phyloP scores from a whole-genome alignment of 1,140 invertebrate genomes.

The Drosophila grimshawi region DNA sequence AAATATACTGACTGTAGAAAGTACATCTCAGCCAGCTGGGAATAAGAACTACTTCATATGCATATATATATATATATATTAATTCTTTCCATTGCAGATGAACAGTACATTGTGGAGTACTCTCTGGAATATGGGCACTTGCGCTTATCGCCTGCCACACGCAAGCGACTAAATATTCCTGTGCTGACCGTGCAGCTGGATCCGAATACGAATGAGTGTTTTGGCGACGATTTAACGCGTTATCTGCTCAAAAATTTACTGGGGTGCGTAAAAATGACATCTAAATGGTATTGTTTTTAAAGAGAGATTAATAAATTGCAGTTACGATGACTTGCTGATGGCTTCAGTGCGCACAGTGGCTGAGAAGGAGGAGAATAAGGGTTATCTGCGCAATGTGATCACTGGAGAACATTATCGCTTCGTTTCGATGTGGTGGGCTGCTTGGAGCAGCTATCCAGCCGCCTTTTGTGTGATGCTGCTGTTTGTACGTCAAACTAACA shows the following conservation, averaged over 20 bases:
- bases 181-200: slow-evolving; percentile 96
- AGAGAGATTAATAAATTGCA: slow-evolving; percentile 4
- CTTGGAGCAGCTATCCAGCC: slow-evolving; percentile 95
- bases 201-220: slow-evolving; percentile 94
- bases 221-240: slow-evolving; percentile 95
- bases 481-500: slow-evolving; percentile 94
- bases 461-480: slow-evolving; percentile 99
- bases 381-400: slow-evolving; percentile 97
- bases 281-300: not conserved
- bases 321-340: slow-evolving; percentile 98
- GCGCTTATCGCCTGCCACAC: slow-evolving; percentile 92
- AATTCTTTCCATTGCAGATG: slow-evolving; percentile 87
- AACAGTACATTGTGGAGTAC: slow-evolving; percentile 99
- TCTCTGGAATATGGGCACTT: slow-evolving; percentile 98
- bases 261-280: slow-evolving; percentile 85
- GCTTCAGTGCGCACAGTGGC: slow-evolving; percentile 97
- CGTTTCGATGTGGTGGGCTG: slow-evolving; percentile 98
- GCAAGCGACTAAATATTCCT: slow-evolving; percentile 94
- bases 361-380: slow-evolving; percentile 98
- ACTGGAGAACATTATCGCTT: slow-evolving; percentile 99
- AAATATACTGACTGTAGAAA: too few relatives aligned
- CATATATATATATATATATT: too few relatives aligned
- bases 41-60: too few relatives aligned
- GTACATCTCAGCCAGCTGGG: too few relatives aligned
- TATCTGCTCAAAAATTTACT: slow-evolving; percentile 96